Percentiles rank a stretch among this genome's conserved stretches.
phyloP scores from a whole-genome alignment of 2,797 vertebrate species.

The Avahi laniger region DNA sequence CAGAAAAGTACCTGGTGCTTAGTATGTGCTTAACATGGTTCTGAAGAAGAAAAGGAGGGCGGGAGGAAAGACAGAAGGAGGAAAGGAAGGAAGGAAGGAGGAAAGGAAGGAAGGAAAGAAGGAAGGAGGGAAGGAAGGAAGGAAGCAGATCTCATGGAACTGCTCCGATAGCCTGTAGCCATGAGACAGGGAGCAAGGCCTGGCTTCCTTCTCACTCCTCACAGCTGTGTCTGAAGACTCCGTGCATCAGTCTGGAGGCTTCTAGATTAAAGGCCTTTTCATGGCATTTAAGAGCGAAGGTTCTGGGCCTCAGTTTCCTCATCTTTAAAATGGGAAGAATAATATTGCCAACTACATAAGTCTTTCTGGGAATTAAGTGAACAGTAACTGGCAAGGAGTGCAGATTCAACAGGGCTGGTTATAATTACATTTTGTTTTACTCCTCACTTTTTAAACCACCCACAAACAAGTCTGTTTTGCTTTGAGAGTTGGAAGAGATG shows the following conservation, averaged over 20 bases:
- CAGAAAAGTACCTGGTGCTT: not conserved
- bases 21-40: not conserved
- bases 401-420: not conserved
- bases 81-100: not conserved
- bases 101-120: not conserved
- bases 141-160: not conserved
- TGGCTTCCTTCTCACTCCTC: not conserved
- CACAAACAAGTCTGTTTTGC: not conserved
- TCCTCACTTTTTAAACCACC: not conserved
- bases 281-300: not conserved
- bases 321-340: not conserved
- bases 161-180: not conserved
- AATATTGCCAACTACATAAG: too few species aligned
- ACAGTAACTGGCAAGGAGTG: too few species aligned
- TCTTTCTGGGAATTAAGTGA: not conserved
- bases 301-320: not conserved
- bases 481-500: not conserved
- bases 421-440: not conserved
- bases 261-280: not conserved
- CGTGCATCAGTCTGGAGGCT: not conserved
- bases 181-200: not conserved
- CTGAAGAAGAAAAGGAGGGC: not conserved
- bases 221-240: not conserved
- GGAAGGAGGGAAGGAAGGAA: too few species aligned
- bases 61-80: rapidly evolving